Percentiles rank a stretch among this genome's conserved stretches.
These are phyloP conservation scores for Drosophila novamexicana DNA, from an alignment of 1,140 invertebrate species.

Conservation along the genomic window DNA sequence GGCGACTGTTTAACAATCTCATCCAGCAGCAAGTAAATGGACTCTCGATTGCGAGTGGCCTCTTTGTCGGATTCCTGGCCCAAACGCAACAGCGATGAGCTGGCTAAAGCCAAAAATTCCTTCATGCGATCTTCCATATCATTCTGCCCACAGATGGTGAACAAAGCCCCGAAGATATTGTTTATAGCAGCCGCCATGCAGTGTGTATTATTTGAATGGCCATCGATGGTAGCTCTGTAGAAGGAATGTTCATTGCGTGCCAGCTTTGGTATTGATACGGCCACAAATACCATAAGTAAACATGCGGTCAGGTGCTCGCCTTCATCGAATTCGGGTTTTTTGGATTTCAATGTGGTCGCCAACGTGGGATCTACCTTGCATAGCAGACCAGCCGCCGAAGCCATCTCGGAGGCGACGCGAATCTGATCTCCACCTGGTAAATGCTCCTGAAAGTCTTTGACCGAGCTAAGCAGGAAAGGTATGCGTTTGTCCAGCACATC, in stretches of 20 bases:
- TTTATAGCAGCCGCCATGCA: slow-evolving; percentile 98
- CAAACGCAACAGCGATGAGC: slow-evolving; percentile 96
- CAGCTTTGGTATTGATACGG: slow-evolving; percentile 98
- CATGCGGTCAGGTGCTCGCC: slow-evolving; percentile 97
- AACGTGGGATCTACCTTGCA: slow-evolving; percentile 98
- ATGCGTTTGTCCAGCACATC: slow-evolving; percentile 97
- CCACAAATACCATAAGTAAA: slow-evolving; percentile 99
- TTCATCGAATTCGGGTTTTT: slow-evolving; percentile 94
- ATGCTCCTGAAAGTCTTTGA: slow-evolving; percentile 97
- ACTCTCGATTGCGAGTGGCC: slow-evolving; percentile 96
- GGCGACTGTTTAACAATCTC: slow-evolving; percentile 99
- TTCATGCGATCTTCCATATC: slow-evolving; percentile 99
- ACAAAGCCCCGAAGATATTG: slow-evolving; percentile 97
- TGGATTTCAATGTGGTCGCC: slow-evolving; percentile 93
- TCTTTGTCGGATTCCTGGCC: slow-evolving; percentile 98
- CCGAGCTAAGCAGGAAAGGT: slow-evolving; percentile 98
- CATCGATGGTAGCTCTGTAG: slow-evolving; percentile 95
- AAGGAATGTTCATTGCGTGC: slow-evolving; percentile 95
- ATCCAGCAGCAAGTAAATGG: slow-evolving; percentile 97
- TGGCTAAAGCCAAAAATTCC: slow-evolving; percentile 98
- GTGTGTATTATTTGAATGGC: slow-evolving; percentile 98
- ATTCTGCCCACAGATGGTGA: slow-evolving; percentile 96
- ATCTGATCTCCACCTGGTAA: slow-evolving; percentile 95
- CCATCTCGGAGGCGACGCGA: slow-evolving; percentile 98
- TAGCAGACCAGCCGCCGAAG: slow-evolving; percentile 95